These are phyloP conservation scores for Saccopteryx leptura DNA, from an alignment of 2,113 vertebrate genomes.

Conservation along the genomic window DNA sequence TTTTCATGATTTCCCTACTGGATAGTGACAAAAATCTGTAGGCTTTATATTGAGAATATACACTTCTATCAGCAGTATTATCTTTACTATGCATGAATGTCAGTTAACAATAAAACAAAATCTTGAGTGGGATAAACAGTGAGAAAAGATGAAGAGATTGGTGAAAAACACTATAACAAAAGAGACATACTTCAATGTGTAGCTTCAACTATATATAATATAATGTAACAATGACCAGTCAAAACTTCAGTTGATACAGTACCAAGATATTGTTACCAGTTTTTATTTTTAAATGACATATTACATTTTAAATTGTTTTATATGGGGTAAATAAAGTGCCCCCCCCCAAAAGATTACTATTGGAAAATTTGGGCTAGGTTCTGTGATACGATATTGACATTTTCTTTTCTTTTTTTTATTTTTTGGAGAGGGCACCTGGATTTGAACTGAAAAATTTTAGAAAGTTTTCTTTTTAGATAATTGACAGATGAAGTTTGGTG, in stretches of 20 bases:
- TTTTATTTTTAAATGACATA: background rate
- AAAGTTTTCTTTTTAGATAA: background rate
- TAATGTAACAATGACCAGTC: background rate
- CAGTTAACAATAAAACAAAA: conserved; percentile 54
- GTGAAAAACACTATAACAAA: background rate
- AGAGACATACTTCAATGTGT: background rate
- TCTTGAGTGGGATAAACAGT: conserved; percentile 15
- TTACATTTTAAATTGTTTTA: conserved; percentile 22
- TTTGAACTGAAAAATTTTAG: no score
- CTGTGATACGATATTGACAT: background rate
- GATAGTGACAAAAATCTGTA: conserved; percentile 71
- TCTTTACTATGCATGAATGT: conserved; percentile 28
- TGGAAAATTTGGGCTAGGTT: background rate
- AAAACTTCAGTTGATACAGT: background rate
- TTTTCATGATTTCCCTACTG: conserved; percentile 59
- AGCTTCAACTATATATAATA: conserved; percentile 2
- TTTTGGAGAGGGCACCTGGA: no score
- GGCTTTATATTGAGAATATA: conserved; percentile 51
- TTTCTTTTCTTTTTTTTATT: background rate
- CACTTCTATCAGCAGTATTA: conserved; percentile 59
- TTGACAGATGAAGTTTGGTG: background rate
- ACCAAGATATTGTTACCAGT: background rate
- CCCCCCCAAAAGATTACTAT: no score
- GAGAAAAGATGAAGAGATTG: background rate
- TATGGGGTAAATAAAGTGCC: background rate